These are phyloP conservation scores for Theocolax elegans DNA, from an alignment of 1,140 invertebrate genomes.

Conservation along the genomic window DNA sequence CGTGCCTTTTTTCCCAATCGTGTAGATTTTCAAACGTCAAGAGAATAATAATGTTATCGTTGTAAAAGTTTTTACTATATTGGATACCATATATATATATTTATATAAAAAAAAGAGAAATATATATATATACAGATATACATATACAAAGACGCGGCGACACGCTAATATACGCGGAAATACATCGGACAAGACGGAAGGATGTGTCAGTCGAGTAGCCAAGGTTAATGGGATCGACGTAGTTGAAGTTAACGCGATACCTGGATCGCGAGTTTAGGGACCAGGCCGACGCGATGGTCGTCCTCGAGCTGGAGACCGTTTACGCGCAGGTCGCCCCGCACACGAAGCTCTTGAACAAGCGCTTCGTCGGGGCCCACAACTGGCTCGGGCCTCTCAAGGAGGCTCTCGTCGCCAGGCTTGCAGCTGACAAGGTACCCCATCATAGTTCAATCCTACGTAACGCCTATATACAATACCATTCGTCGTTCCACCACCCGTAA, in stretches of 20 bases:
- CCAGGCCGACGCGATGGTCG: slow-evolving; percentile 72
- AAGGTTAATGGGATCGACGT: not conserved
- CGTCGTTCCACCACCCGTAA: too few species aligned
- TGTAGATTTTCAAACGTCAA: too few species aligned
- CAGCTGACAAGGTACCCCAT: slow-evolving; percentile 63
- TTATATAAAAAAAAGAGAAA: too few species aligned
- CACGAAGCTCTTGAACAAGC: slow-evolving; percentile 87
- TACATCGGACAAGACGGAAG: too few species aligned
- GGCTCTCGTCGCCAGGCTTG: slow-evolving; percentile 62
- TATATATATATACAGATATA: too few species aligned
- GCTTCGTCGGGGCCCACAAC: slow-evolving; percentile 88
- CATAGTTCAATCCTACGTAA: not conserved
- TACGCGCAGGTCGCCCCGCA: slow-evolving; percentile 82
- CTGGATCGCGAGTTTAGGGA: slow-evolving; percentile 1
- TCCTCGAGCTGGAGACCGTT: slow-evolving; percentile 78
- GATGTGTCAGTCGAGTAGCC: not conserved
- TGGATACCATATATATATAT: too few species aligned
- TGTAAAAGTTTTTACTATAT: too few species aligned
- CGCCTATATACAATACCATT: too few species aligned
- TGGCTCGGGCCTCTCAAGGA: slow-evolving; percentile 82
- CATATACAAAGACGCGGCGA: too few species aligned
- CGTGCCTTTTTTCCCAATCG: too few species aligned
- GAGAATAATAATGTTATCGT: too few species aligned
- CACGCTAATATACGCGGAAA: too few species aligned
- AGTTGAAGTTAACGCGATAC: not conserved